A percentile compares a stretch with the other conserved stretches of the same genome.
phyloP scores from a whole-genome alignment of 2,888 invertebrate species.

The Boloria euphrosyne region DNA sequence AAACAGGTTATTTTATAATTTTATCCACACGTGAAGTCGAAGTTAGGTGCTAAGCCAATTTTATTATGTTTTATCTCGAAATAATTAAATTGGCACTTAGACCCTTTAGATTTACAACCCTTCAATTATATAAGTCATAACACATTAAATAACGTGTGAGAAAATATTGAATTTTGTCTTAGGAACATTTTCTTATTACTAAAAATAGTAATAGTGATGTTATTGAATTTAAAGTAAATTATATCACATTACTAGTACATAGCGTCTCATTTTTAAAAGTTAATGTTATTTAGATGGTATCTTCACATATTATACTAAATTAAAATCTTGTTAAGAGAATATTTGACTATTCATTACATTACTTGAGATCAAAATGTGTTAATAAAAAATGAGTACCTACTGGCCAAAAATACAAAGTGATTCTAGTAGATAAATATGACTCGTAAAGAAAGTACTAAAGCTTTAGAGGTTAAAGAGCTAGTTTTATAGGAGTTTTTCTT shows the following conservation, averaged over 20 bases:
- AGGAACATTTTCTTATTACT: constrained; percentile 9
- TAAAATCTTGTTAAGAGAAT: neutral
- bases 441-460: no score
- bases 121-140: neutral
- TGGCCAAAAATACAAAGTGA: constrained; percentile 11
- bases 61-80: no score
- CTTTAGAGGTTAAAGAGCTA: no score
- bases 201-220: neutral
- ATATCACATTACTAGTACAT: constrained; percentile 2
- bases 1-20: no score
- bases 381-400: constrained; percentile 10
- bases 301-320: neutral
- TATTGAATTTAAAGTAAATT: neutral
- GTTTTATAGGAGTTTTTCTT: no score
- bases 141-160: neutral
- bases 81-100: no score
- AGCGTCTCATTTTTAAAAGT: neutral
- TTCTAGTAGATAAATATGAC: no score
- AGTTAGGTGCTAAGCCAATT: no score
- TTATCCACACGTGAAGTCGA: no score
- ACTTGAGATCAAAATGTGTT: constrained; percentile 20
- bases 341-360: constrained; percentile 13
- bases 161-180: neutral
- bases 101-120: no score
- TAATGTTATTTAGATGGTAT: neutral